phyloP scores from a whole-genome alignment of 2,797 vertebrate genomes.

The Periophthalmus magnuspinnatus region DNA sequence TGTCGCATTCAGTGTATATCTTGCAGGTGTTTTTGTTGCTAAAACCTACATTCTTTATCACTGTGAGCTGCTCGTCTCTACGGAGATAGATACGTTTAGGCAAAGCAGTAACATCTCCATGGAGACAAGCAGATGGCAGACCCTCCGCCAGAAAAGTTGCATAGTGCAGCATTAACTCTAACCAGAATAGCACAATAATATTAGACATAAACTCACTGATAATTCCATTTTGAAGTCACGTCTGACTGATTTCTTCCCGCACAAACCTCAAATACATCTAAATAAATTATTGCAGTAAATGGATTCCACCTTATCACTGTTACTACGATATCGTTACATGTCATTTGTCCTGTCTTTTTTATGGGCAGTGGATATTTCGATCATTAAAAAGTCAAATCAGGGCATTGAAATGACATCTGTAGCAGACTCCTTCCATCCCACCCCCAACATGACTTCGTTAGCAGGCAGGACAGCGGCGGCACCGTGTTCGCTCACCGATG shows the following conservation, averaged over 20 bases:
- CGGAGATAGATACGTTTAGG: background rate
- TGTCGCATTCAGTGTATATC: background rate
- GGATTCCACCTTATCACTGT: background rate
- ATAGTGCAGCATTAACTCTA: background rate
- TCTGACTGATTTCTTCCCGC: background rate
- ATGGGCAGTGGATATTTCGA: background rate
- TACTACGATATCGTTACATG: background rate
- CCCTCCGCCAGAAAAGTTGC: background rate
- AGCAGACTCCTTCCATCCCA: conserved; percentile 9
- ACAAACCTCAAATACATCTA: background rate
- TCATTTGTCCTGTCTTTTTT: background rate
- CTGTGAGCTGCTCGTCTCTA: background rate
- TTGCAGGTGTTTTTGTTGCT: background rate
- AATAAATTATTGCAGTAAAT: background rate
- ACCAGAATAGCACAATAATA: background rate
- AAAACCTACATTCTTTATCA: background rate
- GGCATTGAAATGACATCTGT: conserved; percentile 8
- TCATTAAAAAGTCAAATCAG: background rate
- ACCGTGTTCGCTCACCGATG: background rate
- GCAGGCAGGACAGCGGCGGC: background rate
- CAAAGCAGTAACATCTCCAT: background rate
- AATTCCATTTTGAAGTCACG: background rate
- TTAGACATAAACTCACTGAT: background rate
- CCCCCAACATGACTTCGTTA: no score
- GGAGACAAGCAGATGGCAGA: background rate